A percentile compares a stretch with the other conserved stretches of the same genome.
Conservation (phyloP, 35 echinoderm and acorn worm species). For the Stichopus chloronotus region DNA sequence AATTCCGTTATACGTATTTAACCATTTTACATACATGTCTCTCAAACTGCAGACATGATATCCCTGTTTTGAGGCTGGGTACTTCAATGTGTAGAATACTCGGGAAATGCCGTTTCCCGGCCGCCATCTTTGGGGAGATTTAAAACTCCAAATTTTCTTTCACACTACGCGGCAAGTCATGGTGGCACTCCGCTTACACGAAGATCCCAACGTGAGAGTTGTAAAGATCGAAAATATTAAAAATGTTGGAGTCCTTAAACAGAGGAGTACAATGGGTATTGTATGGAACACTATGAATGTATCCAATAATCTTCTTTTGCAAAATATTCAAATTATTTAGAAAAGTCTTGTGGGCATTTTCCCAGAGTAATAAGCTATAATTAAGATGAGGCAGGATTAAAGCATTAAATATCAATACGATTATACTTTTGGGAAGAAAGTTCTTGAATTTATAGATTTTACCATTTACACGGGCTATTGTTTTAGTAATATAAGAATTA, state of each 20-base stretch:
- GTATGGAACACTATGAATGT: constrained; percentile 10
- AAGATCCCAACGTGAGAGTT: not conserved
- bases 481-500: constrained; percentile 13
- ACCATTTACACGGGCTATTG: constrained; percentile 17
- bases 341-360: not conserved
- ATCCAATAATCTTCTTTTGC: not conserved
- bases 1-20: too few relatives aligned
- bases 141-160: too few relatives aligned
- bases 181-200: too few relatives aligned
- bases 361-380: not conserved
- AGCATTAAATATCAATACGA: not conserved
- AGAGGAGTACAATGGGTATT: constrained; percentile 9
- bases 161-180: too few relatives aligned
- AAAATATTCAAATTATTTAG: not conserved
- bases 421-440: not conserved
- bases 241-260: not conserved
- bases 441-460: constrained; percentile 1
- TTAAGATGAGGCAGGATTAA: not conserved
- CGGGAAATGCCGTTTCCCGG: too few relatives aligned
- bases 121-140: too few relatives aligned
- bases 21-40: too few relatives aligned
- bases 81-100: too few relatives aligned
- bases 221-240: not conserved
- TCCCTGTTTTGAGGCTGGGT: too few relatives aligned
- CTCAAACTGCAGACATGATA: too few relatives aligned